Evolutionary conservation across 2,797 vertebrate genomes (phyloP), one percentile per base, ranked within the genome.

Genomic region (Pygocentrus nattereri): DNA sequence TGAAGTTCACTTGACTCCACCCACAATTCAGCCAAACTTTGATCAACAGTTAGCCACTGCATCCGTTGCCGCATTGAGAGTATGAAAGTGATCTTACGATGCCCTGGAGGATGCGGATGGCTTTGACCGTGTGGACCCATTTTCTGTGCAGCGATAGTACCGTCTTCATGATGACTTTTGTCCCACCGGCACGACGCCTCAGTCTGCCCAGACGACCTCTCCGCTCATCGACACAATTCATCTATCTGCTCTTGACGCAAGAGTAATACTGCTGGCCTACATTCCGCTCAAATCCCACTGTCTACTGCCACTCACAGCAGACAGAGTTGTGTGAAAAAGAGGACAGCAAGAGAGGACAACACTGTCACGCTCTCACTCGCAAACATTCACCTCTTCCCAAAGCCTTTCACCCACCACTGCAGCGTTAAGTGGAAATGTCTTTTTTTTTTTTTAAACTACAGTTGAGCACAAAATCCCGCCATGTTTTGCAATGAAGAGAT

Each of bases 231-330:
- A 91, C 91, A 93, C 90, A 93, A 93, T 93, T 92, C 91, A 94
- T 93, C 91, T 84, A 81, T 88, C 90, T 50, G 69, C 79, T 54
- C 72, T 95, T 97, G 96, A 97, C 92, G 91, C 95, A 96, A 97
- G 93, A 94, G 93, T 91, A 95, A 95, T 94, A 95, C 96, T 94
- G 95, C 95, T 97, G 96, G 94, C 96, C 97, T 98, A 98, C 96
- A 97, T 97, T 96, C 93, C 90, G 88, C 30, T 90, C 94, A 97
- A 97, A 97, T 96, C 96, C 96, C 91, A 94, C 91, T 79, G 82
- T 93, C 84, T 93, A 92, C 89, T 92, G 88, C 84, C 85, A 80
- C 70, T 78, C 76, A 34, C 52, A 23, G 65, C 75, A 81, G 64
- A 67, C 56, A 82, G 15, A 69, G 27, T 1, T 6, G 72, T 34